These are phyloP conservation scores for Tetrapedia diversipes DNA, from an alignment of 2,888 invertebrate species.

Conservation along the genomic window DNA sequence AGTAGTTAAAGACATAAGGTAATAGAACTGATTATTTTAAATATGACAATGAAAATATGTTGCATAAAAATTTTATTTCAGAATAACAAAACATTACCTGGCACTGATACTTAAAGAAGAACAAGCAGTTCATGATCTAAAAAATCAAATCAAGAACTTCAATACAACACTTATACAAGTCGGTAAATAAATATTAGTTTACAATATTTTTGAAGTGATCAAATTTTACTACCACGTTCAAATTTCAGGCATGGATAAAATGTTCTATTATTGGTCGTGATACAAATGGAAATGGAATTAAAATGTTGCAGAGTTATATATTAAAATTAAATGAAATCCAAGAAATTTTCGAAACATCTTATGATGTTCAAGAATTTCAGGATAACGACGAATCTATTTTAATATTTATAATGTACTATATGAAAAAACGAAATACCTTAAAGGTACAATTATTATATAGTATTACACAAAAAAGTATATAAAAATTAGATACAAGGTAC, in stretches of 20 bases:
- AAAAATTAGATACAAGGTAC: not conserved
- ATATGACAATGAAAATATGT: conserved; percentile 12
- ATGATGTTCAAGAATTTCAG: conserved; percentile 71
- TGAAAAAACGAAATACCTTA: conserved; percentile 69
- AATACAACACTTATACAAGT: conserved; percentile 77
- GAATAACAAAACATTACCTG: conserved; percentile 76
- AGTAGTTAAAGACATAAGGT: conserved; percentile 79
- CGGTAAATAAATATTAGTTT: conserved; percentile 14
- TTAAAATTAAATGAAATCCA: conserved; percentile 70
- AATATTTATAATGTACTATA: conserved; percentile 71
- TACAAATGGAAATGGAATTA: conserved; percentile 65
- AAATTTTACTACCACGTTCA: not conserved
- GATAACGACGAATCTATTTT: conserved; percentile 73
- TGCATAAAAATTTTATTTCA: conserved; percentile 49
- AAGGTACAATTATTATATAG: conserved; percentile 62
- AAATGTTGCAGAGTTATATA: conserved; percentile 72
- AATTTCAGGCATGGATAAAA: conserved; percentile 78
- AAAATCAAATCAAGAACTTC: conserved; percentile 73
- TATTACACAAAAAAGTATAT: not conserved
- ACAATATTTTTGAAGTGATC: not conserved
- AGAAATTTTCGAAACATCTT: conserved; percentile 69
- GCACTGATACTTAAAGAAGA: conserved; percentile 70
- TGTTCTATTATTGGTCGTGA: conserved; percentile 75
- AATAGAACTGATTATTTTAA: not conserved
- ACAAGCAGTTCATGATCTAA: conserved; percentile 66